These are phyloP conservation scores for Hemibagrus guttatus DNA, from an alignment of 2,797 vertebrate genomes.

Conservation along the genomic window DNA sequence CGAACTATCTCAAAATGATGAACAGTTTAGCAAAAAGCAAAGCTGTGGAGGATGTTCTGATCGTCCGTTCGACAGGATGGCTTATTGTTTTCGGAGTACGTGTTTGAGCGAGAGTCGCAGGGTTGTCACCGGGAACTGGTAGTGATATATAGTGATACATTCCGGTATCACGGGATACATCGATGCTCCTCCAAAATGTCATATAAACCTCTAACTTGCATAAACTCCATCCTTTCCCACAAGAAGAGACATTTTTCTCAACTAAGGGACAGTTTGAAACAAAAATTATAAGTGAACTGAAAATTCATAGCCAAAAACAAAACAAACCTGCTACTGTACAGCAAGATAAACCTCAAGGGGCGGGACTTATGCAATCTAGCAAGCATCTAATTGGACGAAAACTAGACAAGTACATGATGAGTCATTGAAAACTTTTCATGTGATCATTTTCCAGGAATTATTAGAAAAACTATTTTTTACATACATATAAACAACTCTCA, in stretches of 20 bases:
- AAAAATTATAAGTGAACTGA: neutral
- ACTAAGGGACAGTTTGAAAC: neutral
- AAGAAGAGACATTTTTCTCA: neutral
- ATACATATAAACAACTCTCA: neutral
- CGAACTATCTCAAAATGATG: neutral
- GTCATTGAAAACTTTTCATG: neutral
- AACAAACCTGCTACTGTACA: neutral
- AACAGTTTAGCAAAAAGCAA: neutral
- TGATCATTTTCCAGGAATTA: neutral
- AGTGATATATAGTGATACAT: too few relatives aligned
- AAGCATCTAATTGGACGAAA: neutral
- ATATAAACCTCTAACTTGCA: neutral
- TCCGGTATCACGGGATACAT: too few relatives aligned
- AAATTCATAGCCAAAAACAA: neutral
- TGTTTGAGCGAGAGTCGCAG: neutral
- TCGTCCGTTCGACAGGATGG: neutral
- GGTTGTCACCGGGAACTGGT: too few relatives aligned
- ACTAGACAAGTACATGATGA: neutral
- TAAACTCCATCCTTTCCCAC: neutral
- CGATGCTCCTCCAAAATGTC: neutral
- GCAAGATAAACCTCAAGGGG: neutral
- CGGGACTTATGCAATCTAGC: neutral
- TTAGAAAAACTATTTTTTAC: neutral
- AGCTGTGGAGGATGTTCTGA: neutral
- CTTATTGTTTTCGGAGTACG: too few relatives aligned